Evolutionary conservation across 2,888 invertebrate genomes (phyloP), one percentile per base, ranked within the genome.

Genomic region (Sialis lutaria): DNA sequence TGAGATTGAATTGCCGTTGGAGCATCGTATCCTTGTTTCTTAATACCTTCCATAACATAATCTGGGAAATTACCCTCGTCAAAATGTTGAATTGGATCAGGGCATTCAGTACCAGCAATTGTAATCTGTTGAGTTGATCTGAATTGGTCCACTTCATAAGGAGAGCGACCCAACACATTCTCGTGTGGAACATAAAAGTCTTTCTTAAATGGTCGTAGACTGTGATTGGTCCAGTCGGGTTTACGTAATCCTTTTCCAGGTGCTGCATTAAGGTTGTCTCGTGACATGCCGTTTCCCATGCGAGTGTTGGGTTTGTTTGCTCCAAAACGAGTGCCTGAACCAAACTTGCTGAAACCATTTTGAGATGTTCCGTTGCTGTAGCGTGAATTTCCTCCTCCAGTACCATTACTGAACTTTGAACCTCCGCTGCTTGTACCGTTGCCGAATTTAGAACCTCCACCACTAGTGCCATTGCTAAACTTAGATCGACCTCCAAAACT

Each of bases 1-100:
- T 88, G 85, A 22, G 85, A 79, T 65, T 90, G 90, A 58, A 91
- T 90, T 1, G 87, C 77, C 31, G 90, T 90, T 1, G 91, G 91
- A 54, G 77, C 73, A 48, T 75, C 73, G 59, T 82, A 83, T 47
- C 82, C 85, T 70, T 77, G 81, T 56, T 77, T 75, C 55, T 74
- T 73, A 53, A 83, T 77, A 64, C 79, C 81, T 58, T 78, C 76
- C 68, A 80, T 73, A 40, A 84, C 80, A 61, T 81, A 80, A 59
- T 83, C 82, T 3, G 87, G 87, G 57, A 87, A 86, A 53, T 75
- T 74, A 33, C 84, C 83, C 66, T 90, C 88, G 44, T 80, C 79
- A 61, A 90, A 89, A 32, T 72, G 71, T 53, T 84, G 69, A 10
- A 88, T 82, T 6, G 90, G 89, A 58, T 83, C 82, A 0, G 88